Base-by-base conservation (phyloP, 23 tunicate genomes). In the Ascidia mentula region DNA sequence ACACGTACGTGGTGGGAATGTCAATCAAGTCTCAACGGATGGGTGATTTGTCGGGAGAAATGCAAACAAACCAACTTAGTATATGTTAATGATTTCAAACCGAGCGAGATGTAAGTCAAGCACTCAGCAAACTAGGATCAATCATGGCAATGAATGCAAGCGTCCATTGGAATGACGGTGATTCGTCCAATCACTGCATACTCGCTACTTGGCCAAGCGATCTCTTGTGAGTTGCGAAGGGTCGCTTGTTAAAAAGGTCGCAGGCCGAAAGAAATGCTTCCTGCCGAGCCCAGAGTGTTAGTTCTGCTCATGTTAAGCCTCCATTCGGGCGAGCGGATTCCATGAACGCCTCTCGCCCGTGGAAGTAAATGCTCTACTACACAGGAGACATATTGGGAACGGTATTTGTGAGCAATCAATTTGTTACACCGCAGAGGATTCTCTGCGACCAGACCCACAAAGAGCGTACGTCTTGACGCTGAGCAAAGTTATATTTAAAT, bases 131-230 rank as follows among this genome's bases (percentile, higher is more conserved):
- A 26, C 22, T 5, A 26, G 65, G 65, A 53, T 53, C 65, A 53
- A 53, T n/a, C n/a, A n/a, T 53, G 65, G 65, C 65, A 53, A 9
- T 53, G 65, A 26, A n/a, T n/a, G n/a, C n/a, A n/a, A n/a, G n/a
- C n/a, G 65, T 20, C 65, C 65, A 53, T 53, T 5, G 28, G 24
- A 53, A 15, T 53, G n/a, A n/a, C n/a, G 65, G 65, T 53, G 65
- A 53, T 53, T 53, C 65, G 65, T 53, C 65, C 65, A 53, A 53
- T 53, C 65, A 53, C 65, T 20, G 65, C 65, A 53, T 53, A 53
- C 13, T n/a, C n/a, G n/a, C n/a, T n/a, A n/a, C n/a, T n/a, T n/a
- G n/a, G n/a, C n/a, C n/a, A n/a, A n/a, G n/a, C n/a, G n/a, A n/a
- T n/a, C 65, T 28, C 24, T 53, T 28, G 65, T 53, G 13, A 53